These are phyloP conservation scores for Drosophila subquinaria DNA, from an alignment of 2,888 invertebrate genomes.

Conservation along the genomic window DNA sequence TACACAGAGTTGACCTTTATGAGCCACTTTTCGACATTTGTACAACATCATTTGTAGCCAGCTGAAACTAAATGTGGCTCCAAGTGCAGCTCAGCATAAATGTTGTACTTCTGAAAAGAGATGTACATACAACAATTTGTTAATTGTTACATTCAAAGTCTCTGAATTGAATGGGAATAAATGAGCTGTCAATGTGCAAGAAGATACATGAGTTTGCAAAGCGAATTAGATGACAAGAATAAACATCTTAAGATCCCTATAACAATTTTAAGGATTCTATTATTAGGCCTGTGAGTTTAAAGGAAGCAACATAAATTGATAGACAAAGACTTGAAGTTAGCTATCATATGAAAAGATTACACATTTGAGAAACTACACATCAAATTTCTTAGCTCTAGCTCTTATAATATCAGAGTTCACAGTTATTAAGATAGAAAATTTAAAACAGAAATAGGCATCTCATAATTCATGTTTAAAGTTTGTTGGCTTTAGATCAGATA, in stretches of 20 bases:
- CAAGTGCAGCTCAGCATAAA: background rate
- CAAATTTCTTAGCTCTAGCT: no score
- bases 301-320: background rate
- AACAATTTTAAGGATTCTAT: background rate
- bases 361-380: no score
- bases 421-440: no score
- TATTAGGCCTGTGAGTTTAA: background rate
- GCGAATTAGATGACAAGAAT: background rate
- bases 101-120: background rate
- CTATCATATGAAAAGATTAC: background rate
- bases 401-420: no score
- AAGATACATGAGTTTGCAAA: background rate
- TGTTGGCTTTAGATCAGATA: no score
- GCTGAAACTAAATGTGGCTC: background rate
- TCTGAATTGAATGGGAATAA: background rate
- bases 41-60: background rate
- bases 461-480: no score
- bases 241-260: background rate
- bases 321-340: background rate
- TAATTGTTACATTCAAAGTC: background rate
- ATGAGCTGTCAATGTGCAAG: background rate
- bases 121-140: background rate
- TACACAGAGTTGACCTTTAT: slow-evolving; percentile 45
- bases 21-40: slow-evolving; percentile 38
- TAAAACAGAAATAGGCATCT: no score